Percentiles rank a stretch among this genome's conserved stretches.
phyloP scores from a whole-genome alignment of 2,113 vertebrate species.

The Cheirogaleus medius region DNA sequence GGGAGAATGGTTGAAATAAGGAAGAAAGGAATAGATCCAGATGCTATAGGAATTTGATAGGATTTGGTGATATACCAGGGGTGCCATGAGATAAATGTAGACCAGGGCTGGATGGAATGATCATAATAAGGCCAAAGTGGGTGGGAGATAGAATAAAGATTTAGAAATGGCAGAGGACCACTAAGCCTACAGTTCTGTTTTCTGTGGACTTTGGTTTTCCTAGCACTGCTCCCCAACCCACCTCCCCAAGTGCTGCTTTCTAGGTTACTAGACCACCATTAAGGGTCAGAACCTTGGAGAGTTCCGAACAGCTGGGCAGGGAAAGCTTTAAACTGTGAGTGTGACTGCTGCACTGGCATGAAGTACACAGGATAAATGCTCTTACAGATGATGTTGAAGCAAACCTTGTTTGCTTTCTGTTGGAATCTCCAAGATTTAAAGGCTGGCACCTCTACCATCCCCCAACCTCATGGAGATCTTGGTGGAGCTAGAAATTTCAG shows the following conservation, averaged over 20 bases:
- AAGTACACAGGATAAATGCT: not conserved
- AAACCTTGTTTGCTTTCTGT: not conserved
- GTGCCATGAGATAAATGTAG: not conserved
- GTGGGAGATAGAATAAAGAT: not conserved
- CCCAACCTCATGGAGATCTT: not conserved
- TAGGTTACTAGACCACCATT: not conserved
- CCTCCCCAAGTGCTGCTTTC: not conserved
- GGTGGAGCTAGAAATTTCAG: not conserved
- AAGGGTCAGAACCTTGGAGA: slow-evolving; percentile 75
- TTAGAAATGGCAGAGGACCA: slow-evolving; percentile 19
- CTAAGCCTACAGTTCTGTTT: not conserved
- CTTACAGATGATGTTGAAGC: not conserved
- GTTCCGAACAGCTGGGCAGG: slow-evolving; percentile 10
- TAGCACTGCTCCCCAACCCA: not conserved
- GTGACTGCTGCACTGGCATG: not conserved
- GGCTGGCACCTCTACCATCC: not conserved
- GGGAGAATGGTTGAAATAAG: not conserved
- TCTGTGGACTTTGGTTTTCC: not conserved
- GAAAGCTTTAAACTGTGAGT: not conserved
- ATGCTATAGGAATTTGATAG: not conserved
- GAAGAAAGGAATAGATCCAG: not conserved
- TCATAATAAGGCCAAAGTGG: not conserved
- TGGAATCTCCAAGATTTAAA: not conserved
- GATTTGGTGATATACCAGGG: not conserved
- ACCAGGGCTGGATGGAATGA: not conserved